phyloP scores from a whole-genome alignment of 2,888 invertebrate genomes.

The Synanthedon vespiformis region DNA sequence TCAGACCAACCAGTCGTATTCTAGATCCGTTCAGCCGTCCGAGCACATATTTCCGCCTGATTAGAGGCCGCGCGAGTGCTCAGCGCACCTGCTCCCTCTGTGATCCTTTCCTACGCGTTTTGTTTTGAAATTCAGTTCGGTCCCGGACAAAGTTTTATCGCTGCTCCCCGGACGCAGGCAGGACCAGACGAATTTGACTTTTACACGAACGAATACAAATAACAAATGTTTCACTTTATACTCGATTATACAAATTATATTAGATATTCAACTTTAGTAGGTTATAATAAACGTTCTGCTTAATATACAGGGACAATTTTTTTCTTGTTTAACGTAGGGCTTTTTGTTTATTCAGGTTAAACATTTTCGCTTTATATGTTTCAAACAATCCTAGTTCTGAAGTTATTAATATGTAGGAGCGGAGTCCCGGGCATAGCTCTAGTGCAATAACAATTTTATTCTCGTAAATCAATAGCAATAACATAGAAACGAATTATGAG shows the following conservation, averaged over 20 bases:
- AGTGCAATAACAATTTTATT: no score
- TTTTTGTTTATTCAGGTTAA: not conserved
- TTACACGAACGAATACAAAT: slow-evolving; percentile 19
- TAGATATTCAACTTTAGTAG: no score
- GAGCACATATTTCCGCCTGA: slow-evolving; percentile 64
- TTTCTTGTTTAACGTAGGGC: not conserved
- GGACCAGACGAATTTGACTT: slow-evolving; percentile 36
- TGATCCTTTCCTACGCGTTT: slow-evolving; percentile 46
- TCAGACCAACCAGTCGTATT: not conserved
- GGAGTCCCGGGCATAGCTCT: no score
- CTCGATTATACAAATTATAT: no score
- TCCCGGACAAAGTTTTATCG: slow-evolving; percentile 50
- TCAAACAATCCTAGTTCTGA: not conserved
- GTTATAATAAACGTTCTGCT: no score
- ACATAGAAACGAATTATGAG: slow-evolving; percentile 42
- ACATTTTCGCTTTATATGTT: not conserved
- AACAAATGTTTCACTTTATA: no score
- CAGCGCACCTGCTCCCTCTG: slow-evolving; percentile 54
- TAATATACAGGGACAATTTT: no score
- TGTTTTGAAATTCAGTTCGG: slow-evolving; percentile 49
- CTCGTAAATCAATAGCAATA: slow-evolving; percentile 16
- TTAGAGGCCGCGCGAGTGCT: slow-evolving; percentile 52
- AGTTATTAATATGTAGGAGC: no score
- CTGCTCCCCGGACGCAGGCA: slow-evolving; percentile 35
- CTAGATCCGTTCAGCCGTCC: slow-evolving; percentile 17